Conservation (phyloP, 2,888 invertebrate genomes). For the Ennomos erosarius region DNA sequence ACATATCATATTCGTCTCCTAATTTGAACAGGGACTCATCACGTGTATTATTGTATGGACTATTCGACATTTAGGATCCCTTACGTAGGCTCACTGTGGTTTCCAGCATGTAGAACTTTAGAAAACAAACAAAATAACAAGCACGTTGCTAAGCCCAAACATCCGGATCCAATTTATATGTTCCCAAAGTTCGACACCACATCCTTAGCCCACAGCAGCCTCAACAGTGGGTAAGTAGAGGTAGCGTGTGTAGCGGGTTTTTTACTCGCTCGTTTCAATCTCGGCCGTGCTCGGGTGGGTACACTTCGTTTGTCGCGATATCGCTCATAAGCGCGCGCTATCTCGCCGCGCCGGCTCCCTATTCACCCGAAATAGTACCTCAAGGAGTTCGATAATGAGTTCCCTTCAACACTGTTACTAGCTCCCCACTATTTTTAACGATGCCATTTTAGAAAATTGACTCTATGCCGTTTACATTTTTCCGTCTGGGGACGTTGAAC, state of each 20-base stretch:
- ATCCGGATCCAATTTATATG: conserved; percentile 42
- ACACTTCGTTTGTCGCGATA: conserved; percentile 81
- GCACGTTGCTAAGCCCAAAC: conserved; percentile 38
- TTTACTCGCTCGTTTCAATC: conserved; percentile 37
- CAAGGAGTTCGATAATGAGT: conserved; percentile 82
- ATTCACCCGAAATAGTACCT: conserved; percentile 83
- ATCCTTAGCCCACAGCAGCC: conserved; percentile 39
- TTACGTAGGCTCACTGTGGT: conserved; percentile 31
- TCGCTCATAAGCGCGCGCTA: conserved; percentile 78
- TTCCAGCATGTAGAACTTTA: conserved; percentile 37
- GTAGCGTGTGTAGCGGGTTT: conserved; percentile 27
- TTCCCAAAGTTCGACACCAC: conserved; percentile 41
- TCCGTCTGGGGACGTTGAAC: conserved; percentile 35
- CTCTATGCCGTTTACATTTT: conserved; percentile 48
- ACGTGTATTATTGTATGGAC: conserved; percentile 27
- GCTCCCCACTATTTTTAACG: conserved; percentile 71
- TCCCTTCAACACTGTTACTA: conserved; percentile 72
- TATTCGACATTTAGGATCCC: conserved; percentile 30
- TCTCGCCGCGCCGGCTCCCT: conserved; percentile 68
- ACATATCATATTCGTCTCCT: no score
- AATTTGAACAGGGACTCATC: conserved; percentile 7
- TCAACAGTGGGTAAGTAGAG: conserved; percentile 27
- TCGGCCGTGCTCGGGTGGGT: conserved; percentile 37
- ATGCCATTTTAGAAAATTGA: conserved; percentile 70
- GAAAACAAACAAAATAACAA: conserved; percentile 43